These are phyloP conservation scores for Sisyra nigra DNA, from an alignment of 2,888 invertebrate species.

Conservation along the genomic window DNA sequence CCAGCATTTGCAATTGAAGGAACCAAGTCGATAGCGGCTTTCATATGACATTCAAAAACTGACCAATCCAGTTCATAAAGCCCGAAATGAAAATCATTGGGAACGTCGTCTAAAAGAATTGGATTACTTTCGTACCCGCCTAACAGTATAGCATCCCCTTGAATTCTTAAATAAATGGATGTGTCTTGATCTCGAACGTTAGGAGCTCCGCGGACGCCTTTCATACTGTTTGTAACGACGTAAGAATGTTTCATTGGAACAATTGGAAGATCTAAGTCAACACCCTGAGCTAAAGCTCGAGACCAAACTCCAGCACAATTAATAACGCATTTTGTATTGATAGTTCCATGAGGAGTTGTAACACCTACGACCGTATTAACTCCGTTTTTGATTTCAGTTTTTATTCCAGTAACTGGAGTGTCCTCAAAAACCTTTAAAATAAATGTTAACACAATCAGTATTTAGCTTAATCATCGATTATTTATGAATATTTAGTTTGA, in stretches of 20 bases:
- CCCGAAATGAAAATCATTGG: constrained; percentile 64
- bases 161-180: constrained; percentile 65
- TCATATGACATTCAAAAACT: constrained; percentile 62
- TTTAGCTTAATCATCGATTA: neutral
- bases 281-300: constrained; percentile 49
- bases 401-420: neutral
- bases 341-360: constrained; percentile 53
- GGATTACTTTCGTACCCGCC: constrained; percentile 85
- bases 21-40: constrained; percentile 52
- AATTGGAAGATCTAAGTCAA: constrained; percentile 54
- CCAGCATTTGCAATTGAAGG: constrained; percentile 60
- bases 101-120: constrained; percentile 58
- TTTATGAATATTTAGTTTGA: too few relatives aligned
- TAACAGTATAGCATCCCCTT: constrained; percentile 66
- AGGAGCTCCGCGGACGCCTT: constrained; percentile 56
- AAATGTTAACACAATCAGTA: neutral
- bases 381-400: constrained; percentile 16
- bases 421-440: neutral
- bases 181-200: constrained; percentile 79
- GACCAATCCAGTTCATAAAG: constrained; percentile 80
- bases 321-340: constrained; percentile 62
- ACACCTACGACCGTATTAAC: constrained; percentile 28
- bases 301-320: constrained; percentile 79
- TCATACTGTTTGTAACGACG: constrained; percentile 63
- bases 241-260: constrained; percentile 81